Evolutionary conservation across 1,140 invertebrate genomes (phyloP).

Genomic region (Pemphigus obesinymphae): DNA sequence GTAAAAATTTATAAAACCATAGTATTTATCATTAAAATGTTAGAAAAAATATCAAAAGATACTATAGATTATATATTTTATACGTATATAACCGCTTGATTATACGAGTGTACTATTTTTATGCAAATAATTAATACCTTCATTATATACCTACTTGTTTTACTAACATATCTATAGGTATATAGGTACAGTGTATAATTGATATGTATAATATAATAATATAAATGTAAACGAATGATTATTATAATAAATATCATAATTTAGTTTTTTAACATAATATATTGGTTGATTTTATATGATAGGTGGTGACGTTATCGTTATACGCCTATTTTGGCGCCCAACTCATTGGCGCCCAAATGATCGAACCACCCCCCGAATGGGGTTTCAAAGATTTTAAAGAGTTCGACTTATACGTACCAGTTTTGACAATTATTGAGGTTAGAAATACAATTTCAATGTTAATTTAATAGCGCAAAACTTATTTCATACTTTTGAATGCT

Average conservation of each 20-base stretch:
- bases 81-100: neutral
- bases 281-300: neutral
- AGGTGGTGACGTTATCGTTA: conserved; percentile 87
- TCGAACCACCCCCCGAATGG: conserved; percentile 57
- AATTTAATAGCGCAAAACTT: no score
- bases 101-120: neutral
- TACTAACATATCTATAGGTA: neutral
- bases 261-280: neutral
- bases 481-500: neutral
- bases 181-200: no score
- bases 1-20: no score
- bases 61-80: neutral
- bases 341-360: conserved; percentile 74
- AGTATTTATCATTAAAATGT: neutral
- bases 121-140: neutral
- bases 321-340: conserved; percentile 89
- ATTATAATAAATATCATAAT: no score
- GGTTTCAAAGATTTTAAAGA: conserved; percentile 54
- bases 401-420: conserved; percentile 85
- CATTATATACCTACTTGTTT: neutral
- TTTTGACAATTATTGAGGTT: conserved; percentile 87
- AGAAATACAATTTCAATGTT: neutral
- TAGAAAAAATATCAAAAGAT: no score
- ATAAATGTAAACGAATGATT: no score
- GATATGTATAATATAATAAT: no score